Evolutionary conservation across 2,797 vertebrate species (phyloP), one percentile per base, ranked within the genome.

Genomic region (Argyrosomus regius): DNA sequence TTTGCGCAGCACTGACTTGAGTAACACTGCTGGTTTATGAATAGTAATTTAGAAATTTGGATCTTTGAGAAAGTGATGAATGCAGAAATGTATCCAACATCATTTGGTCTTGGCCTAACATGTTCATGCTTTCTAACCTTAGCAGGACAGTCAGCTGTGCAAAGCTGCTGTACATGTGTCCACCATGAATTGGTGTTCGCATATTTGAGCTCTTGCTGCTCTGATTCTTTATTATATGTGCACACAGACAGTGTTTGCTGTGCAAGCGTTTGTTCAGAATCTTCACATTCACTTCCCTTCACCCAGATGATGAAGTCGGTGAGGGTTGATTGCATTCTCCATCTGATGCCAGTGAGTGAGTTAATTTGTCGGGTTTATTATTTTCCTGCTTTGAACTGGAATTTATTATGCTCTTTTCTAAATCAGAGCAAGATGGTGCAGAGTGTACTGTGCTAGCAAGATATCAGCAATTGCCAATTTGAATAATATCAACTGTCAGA

Each of bases 141-240:
- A 9, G 22, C 31, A 49, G 3, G 22, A 1, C 31, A 11, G 28
- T 65, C 13, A 69, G 18, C 39, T 17, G 45, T 71, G 61, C 22
- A 56, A 49, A 53, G 60, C 18, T 41, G 43, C 28, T 6, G 13
- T 22, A 3, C 45, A 18, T 1, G 5, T 52, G 18, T 62, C 52
- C 10, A n/a, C 11, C 10, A 4, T 49, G 54, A 63, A 62, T 26
- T 14, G 43, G 3, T 67, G 17, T 3, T n/a, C 35, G 41, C 28
- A 67, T 39, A 74, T 70, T 53, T 58, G 0, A 70, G n/a, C 43
- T 72, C 5, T 57, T 45, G 54, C 28, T 49, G 39, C 17, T 70
- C 39, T 72, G 66, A 53, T 12, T 80, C 12, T 66, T 61, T 73
- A 72, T 69, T 68, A 75, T 58, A 75, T 64, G 41, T 71, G 74